Evolutionary conservation across 2,888 invertebrate genomes (phyloP), one percentile per base, ranked within the genome.

Genomic region (Catocala nupta): DNA sequence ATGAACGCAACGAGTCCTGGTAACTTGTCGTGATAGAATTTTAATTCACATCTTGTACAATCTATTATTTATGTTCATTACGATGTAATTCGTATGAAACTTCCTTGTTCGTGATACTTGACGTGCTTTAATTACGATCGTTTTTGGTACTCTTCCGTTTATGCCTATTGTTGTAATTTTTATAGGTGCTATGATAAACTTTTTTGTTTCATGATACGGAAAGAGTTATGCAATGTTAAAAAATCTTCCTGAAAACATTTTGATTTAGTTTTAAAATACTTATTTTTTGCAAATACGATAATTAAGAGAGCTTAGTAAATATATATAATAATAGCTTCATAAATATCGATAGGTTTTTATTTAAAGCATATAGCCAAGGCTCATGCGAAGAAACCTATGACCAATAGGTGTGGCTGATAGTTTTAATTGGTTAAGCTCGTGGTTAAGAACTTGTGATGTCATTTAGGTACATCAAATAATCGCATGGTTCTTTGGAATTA

Each of bases 1-100:
- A 63, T 33, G 53, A 50, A 55, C 36, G 63, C 66, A 65, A 65
- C 68, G 63, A 77, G 63, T 68, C 65, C 69, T 65, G 78, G 70
- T 70, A 68, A 67, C 53, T 43, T 44, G 49, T 52, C 59, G 55
- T 57, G 50, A 62, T 67, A 54, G 51, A 47, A 36, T 56, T 59
- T 64, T 33, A 56, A 64, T 68, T 61, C 43, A 9, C 45, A 10
- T 52, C 43, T 53, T 59, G 51, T 63, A 55, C 33, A 51, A 45
- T 54, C 13, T 59, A 59, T 47, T 33, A 16, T 52, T 11, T 5
- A 12, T 33, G 34, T 34, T 33, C 13, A 33, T 39, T 34, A 52
- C 9, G 54, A 51, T 59, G 43, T 55, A 9, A 55, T 59, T 57
- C 25, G 39, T 36, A 39, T 4, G 7, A 39, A 7, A 25, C 49